A percentile compares a stretch with the other conserved stretches of the same genome.
Conservation (phyloP, 2,113 vertebrate species). For the Cavia aperea region DNA sequence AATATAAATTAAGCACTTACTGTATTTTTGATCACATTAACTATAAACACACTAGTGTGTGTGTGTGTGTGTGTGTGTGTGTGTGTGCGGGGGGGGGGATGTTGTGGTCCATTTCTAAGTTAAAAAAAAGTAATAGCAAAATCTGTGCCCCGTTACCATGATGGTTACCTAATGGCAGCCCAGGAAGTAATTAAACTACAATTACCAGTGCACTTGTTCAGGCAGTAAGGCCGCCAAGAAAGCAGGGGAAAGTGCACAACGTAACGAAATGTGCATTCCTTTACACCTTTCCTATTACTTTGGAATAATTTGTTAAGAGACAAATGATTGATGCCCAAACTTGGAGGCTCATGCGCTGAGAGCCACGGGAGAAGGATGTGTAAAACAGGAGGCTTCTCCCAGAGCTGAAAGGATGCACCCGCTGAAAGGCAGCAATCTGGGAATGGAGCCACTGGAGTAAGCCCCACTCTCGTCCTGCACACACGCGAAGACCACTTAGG, state of each 20-base stretch:
- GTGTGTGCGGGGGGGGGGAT: too few relatives aligned
- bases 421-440: neutral
- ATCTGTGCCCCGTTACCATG: neutral
- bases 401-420: neutral
- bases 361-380: neutral
- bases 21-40: neutral
- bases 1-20: neutral
- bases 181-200: neutral
- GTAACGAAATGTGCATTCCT: neutral
- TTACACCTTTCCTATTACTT: neutral
- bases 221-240: neutral
- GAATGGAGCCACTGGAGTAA: neutral
- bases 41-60: neutral
- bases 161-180: neutral
- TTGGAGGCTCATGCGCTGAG: neutral
- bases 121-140: neutral
- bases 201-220: neutral
- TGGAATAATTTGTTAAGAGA: neutral
- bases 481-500: neutral
- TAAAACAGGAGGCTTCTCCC: neutral
- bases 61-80: neutral
- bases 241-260: neutral
- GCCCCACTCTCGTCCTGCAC: neutral
- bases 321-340: neutral
- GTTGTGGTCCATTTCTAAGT: neutral